phyloP scores from a whole-genome alignment of 2,888 invertebrate genomes.

The Hypsopygia costalis region DNA sequence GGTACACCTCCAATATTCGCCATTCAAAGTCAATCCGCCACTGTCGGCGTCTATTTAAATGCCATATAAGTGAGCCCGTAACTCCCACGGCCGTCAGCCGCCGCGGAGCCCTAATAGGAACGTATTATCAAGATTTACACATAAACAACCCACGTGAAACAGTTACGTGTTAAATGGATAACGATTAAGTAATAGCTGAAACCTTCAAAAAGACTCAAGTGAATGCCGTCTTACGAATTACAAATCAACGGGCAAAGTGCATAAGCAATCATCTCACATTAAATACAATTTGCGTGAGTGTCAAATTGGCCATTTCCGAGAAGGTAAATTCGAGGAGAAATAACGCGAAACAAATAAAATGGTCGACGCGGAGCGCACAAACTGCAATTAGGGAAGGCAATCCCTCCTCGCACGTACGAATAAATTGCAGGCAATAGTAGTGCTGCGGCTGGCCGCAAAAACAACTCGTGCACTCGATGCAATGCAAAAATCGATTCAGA shows the following conservation, averaged over 20 bases:
- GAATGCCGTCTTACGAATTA: conserved; percentile 17
- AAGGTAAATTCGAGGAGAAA: conserved; percentile 41
- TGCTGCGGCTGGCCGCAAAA: conserved; percentile 28
- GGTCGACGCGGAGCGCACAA: conserved; percentile 31
- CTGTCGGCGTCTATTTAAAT: conserved; percentile 44
- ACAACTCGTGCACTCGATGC: conserved; percentile 14
- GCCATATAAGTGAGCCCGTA: conserved; percentile 47
- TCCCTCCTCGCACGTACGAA: conserved; percentile 69
- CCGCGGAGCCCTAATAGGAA: conserved; percentile 36
- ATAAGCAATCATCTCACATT: conserved; percentile 34
- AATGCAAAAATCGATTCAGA: not conserved
- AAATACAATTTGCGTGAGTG: conserved; percentile 30
- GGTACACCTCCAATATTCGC: conserved; percentile 45
- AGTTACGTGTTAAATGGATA: conserved; percentile 8
- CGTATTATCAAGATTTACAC: conserved; percentile 33
- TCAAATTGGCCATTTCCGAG: conserved; percentile 54
- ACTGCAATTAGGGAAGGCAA: conserved; percentile 62
- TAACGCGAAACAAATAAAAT: conserved; percentile 43
- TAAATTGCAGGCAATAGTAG: conserved; percentile 61
- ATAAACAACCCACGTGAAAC: conserved; percentile 15
- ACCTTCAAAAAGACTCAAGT: not conserved
- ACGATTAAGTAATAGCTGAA: not conserved
- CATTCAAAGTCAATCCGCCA: conserved; percentile 51
- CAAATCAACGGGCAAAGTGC: too few relatives aligned
- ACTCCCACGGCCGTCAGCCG: conserved; percentile 28